Evolutionary conservation across 2,797 vertebrate species (phyloP), one percentile per base, ranked within the genome.

Genomic region (Cyclura pinguis): DNA sequence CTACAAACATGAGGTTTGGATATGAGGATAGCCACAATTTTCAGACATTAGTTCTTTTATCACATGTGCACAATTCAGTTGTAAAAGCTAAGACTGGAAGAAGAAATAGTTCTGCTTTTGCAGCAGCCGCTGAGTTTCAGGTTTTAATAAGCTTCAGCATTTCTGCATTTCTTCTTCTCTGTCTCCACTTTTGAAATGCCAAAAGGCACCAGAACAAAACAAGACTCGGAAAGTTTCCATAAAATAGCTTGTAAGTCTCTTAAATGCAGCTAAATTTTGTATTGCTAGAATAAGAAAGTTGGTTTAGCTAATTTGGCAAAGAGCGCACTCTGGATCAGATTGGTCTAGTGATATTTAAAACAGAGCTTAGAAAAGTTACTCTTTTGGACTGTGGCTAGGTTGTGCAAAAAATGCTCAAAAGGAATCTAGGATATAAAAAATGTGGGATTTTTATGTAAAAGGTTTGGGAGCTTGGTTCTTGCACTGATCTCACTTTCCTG

Each of bases 71-170:
- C 6, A 93, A 89, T 9, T 22, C 81, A 81, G 81, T 85, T 89
- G 18, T 94, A 95, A 96, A 96, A 95, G 27, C 80, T 6, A 91
- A 89, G 92, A 84, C 77, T 93, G 91, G 90, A 93, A 93, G 80
- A 77, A 94, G 89, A 57, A 59, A 89, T 32, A 67, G 42, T 93
- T 84, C 91, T 96, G 24, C 24, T 95, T 83, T 55, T 93, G 93
- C 88, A 94, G 93, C 94, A 95, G 89, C 89, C 88, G 85, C 90
- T 0, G 88, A 91, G 67, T 94, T 95, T 91, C 0, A 32, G 90
- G 50, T 87, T 96, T 96, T 96, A 95, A 95, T 93, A 90, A 93
- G 93, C 78, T 94, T 94, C 94, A 91, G 73, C 50, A 47, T 52
- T 62, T 18, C 91, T 88, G 83, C 22, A 93, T 92, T 73, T 18